These are phyloP conservation scores for Eristalis arbustorum DNA, from an alignment of 2,888 invertebrate species.

Conservation along the genomic window DNA sequence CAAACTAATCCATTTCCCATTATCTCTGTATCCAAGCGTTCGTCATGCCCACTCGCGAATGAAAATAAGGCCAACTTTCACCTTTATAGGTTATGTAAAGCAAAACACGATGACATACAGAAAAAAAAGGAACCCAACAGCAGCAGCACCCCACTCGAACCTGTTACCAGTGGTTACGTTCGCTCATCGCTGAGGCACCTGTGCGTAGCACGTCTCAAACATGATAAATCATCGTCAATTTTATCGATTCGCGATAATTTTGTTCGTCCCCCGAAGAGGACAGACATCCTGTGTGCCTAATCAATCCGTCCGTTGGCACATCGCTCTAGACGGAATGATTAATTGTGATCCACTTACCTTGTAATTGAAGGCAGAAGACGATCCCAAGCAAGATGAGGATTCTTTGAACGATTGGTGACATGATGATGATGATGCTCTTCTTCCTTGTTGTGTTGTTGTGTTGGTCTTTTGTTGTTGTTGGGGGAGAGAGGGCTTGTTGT, in stretches of 20 bases:
- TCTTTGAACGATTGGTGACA: constrained; percentile 79
- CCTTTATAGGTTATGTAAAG: neutral
- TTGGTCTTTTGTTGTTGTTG: neutral
- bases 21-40: neutral
- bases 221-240: constrained; percentile 13
- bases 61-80: neutral
- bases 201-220: neutral
- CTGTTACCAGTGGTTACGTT: constrained; percentile 41
- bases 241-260: constrained; percentile 46
- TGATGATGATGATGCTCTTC: constrained; percentile 63
- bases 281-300: no score
- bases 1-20: neutral
- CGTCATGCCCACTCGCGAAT: neutral
- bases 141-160: neutral
- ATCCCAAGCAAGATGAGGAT: constrained; percentile 77
- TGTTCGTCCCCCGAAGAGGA: no score
- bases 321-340: no score
- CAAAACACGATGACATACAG: neutral
- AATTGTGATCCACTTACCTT: constrained; percentile 74
- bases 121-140: no score
- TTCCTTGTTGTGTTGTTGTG: neutral
- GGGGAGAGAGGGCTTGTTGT: neutral
- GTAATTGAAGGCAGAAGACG: constrained; percentile 76
- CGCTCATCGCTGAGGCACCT: neutral
- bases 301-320: no score